Evolutionary conservation across 2,888 invertebrate genomes (phyloP), one percentile per base, ranked within the genome.

Genomic region (Synanthedon vespiformis): DNA sequence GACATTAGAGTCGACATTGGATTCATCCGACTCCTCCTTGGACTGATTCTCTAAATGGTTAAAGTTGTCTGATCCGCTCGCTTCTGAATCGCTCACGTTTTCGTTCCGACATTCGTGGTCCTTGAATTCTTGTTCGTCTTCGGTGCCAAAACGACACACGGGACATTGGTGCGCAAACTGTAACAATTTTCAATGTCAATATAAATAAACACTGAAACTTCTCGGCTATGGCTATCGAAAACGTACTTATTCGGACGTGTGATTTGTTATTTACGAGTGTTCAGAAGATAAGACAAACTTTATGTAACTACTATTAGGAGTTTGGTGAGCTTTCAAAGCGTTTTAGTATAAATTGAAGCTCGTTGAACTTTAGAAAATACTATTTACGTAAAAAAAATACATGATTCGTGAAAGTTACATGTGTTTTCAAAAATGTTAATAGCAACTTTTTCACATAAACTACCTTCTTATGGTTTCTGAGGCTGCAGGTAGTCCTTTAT

Each of bases 61-160:
- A 0, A 65, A 56, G 2, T 72, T 58, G 0, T 70, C 59, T 0
- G 77, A 76, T 6, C 52, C 65, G 40, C 34, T 34, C 5, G 10
- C 10, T 34, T 77, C 78, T 0, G 75, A 72, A 14, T 72, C 79
- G 41, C 65, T 68, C 0, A 47, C 56, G 1, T 62, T 58, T 3
- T 51, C 51, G n/a, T 48, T 52, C 1, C 48, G 16, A 4, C 64
- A 70, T 6, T 51, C 54, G 52, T 72, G 72, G 1, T 54, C 52
- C 1, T 57, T 51, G 6, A 68, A 27, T 40, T 68, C 65, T 13
- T 52, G 52, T 47, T 61, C 52, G 14, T 53, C 53, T 13, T 68
- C 67, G 1, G 64, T 59, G 12, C 56, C 63, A 40, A 65, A 71
- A 12, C 58, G 62, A 51, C 73, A 73, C 6, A 54, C 52, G 3